These are phyloP conservation scores for Petrocephalus schoutedeni DNA, from an alignment of 2,797 vertebrate genomes.

Conservation along the genomic window DNA sequence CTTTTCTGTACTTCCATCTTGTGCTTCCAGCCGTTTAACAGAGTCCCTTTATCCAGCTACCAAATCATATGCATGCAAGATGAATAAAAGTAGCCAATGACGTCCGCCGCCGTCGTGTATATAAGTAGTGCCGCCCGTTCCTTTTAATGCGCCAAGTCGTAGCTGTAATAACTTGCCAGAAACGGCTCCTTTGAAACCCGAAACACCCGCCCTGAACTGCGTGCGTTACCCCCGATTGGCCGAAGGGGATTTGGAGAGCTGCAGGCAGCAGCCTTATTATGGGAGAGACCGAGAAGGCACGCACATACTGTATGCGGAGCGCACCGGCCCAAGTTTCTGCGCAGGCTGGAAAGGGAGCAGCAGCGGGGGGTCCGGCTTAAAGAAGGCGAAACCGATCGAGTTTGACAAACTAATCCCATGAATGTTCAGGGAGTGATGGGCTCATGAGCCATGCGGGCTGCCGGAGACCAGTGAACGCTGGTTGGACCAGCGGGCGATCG, in stretches of 20 bases:
- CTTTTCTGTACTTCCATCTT: neutral
- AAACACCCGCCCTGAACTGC: conserved; percentile 4
- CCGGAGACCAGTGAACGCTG: neutral
- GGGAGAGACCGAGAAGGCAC: neutral
- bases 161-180: neutral
- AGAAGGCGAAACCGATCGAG: neutral
- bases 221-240: conserved; percentile 16
- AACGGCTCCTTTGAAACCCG: neutral
- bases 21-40: neutral
- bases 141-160: neutral
- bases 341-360: neutral
- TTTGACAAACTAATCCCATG: neutral
- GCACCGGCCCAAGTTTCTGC: neutral
- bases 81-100: neutral
- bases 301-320: neutral
- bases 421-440: neutral
- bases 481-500: neutral
- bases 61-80: neutral
- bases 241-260: neutral
- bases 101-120: neutral
- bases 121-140: neutral
- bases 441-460: neutral
- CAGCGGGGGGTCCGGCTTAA: neutral
- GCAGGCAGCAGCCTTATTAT: conserved; percentile 36
- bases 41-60: neutral